phyloP scores from a whole-genome alignment of 2,113 vertebrate genomes.

The Talpa occidentalis region DNA sequence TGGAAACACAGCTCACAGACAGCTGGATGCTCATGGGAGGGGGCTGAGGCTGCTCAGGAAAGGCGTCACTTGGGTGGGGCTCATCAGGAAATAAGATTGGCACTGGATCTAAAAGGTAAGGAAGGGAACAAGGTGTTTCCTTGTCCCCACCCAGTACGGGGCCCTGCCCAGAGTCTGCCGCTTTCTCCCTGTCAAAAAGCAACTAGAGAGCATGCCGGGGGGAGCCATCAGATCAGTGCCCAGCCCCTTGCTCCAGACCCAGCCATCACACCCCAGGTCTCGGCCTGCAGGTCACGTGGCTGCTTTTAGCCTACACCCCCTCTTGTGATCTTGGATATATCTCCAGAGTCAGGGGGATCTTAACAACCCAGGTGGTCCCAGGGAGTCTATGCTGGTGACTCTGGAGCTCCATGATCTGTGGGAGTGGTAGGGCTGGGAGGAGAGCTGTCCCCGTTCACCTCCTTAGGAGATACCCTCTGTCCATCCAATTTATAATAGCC shows the following conservation, averaged over 20 bases:
- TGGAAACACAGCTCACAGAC: not conserved
- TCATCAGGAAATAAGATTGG: not conserved
- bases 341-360: not conserved
- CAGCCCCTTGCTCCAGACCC: not conserved
- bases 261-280: not conserved
- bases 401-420: not conserved
- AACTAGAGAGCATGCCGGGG: not conserved
- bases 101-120: not conserved
- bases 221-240: not conserved
- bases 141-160: not conserved
- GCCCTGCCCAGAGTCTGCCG: not conserved
- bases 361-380: not conserved
- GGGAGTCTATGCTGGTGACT: not conserved
- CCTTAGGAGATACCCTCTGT: not conserved
- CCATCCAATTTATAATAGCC: constrained; percentile 25
- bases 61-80: not conserved
- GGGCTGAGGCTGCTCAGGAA: not conserved
- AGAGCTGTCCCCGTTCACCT: not conserved
- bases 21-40: not conserved
- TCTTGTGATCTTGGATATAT: too few relatives aligned
- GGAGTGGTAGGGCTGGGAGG: not conserved
- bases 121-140: not conserved
- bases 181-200: not conserved
- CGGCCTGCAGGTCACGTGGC: not conserved
- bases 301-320: not conserved